Base-by-base conservation (phyloP, 2,888 invertebrate genomes). In the Calliopum simillimum region DNA sequence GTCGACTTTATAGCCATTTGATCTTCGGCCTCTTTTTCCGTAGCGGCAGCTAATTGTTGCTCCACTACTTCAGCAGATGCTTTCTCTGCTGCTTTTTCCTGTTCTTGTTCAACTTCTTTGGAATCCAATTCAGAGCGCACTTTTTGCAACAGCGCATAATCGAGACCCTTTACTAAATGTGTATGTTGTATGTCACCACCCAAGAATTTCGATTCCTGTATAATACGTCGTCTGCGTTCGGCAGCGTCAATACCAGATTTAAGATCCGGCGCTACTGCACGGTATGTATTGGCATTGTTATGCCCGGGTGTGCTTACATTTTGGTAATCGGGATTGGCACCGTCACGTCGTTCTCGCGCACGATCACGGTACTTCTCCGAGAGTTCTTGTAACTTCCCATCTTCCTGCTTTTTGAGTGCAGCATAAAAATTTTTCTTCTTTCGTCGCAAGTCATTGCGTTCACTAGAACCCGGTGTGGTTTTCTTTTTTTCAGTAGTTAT, bases 131-230 rank as follows among this genome's bases (percentile, higher is more conserved):
- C 99, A 75, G 97, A 97, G 59, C 98, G 91, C 0, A 96, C 96
- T 89, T 99, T 95, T 81, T 97, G 96, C 70, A 97, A 86, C 64
- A 97, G 87, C 0, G 97, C 96, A 85, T 95, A 97, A 89, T 97
- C 97, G 61, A 95, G 87, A 79, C 97, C 99, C 88, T 99, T 99
- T 78, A 99, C 99, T 89, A 99, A 97, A 88, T 99, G 99, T 84
- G 99, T 99, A 81, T 99, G 99, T 82, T 99, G 98, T 95, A 99
- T 98, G 86, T 99, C 99, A 90, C 99, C 99, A 84, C 99, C 99
- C 88, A 99, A 95, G 87, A 97, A 99, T 87, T 99, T 99, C 0
- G 99, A 99, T 87, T 99, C 99, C 88, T 94, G 94, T 83, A 99
- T 99, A 88, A 98, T 92, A 82, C 98, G 96, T 64, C 97, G 90